These are phyloP conservation scores for Anolis apletophallus DNA, from an alignment of 2,797 vertebrate genomes.

Conservation along the genomic window DNA sequence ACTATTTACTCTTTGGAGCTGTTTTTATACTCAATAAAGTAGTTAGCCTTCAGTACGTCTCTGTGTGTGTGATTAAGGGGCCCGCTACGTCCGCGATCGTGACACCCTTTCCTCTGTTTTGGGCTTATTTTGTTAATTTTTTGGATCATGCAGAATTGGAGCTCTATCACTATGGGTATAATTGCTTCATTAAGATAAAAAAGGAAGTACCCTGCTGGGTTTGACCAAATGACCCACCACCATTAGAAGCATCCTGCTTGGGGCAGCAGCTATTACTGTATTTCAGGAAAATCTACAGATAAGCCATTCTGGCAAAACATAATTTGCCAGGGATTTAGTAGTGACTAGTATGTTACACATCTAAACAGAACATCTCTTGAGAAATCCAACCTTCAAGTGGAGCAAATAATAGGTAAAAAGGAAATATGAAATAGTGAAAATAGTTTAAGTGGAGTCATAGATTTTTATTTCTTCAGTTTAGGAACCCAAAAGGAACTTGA, in stretches of 20 bases:
- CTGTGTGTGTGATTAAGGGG: too few species aligned
- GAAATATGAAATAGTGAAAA: neutral
- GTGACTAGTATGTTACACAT: neutral
- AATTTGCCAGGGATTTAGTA: too few species aligned
- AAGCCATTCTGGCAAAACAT: neutral
- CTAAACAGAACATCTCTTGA: neutral
- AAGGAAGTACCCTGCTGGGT: neutral
- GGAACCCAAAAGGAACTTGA: neutral
- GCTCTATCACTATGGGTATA: neutral
- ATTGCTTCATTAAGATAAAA: neutral
- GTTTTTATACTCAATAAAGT: too few species aligned
- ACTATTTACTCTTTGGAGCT: too few species aligned
- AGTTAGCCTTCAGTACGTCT: too few species aligned
- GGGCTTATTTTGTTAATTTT: neutral
- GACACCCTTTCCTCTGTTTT: neutral
- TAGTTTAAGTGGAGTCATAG: neutral
- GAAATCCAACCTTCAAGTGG: neutral
- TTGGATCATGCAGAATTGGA: neutral
- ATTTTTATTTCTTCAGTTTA: neutral
- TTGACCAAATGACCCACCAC: neutral
- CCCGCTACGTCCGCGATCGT: too few species aligned
- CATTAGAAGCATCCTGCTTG: neutral
- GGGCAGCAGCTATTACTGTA: neutral
- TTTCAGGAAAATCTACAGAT: neutral
- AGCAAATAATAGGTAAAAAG: neutral